A percentile compares a stretch with the other conserved stretches of the same genome.
These are phyloP conservation scores for Ptilonorhynchus violaceus DNA, from an alignment of 2,113 vertebrate species.

Conservation along the genomic window DNA sequence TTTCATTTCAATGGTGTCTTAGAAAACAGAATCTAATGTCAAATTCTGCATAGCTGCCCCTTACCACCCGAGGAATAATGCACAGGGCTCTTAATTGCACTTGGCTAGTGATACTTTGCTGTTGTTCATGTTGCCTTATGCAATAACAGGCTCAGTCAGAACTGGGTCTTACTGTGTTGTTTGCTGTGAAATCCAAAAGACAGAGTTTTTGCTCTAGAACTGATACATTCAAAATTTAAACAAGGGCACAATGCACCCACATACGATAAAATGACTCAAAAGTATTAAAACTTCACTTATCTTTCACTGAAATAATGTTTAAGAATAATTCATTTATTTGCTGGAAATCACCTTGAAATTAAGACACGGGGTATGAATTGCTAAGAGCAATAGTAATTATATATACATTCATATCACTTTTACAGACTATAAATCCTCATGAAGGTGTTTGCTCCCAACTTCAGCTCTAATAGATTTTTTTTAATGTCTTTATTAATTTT, in stretches of 20 bases:
- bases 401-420: background rate
- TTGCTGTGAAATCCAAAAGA: background rate
- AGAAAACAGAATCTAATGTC: background rate
- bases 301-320: background rate
- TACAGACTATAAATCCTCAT: background rate
- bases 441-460: background rate
- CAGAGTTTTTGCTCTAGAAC: background rate
- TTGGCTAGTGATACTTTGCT: background rate
- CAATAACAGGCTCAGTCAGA: background rate
- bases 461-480: background rate
- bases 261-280: background rate
- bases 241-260: background rate
- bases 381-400: background rate
- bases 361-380: background rate
- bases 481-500: background rate
- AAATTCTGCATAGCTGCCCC: background rate
- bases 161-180: background rate
- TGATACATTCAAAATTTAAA: background rate
- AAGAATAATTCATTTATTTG: background rate
- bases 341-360: background rate
- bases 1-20: background rate
- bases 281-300: background rate
- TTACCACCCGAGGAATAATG: background rate
- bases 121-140: background rate
- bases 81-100: background rate